Evolutionary conservation across 2,113 vertebrate genomes (phyloP).

Genomic region (Seriola rivoliana): DNA sequence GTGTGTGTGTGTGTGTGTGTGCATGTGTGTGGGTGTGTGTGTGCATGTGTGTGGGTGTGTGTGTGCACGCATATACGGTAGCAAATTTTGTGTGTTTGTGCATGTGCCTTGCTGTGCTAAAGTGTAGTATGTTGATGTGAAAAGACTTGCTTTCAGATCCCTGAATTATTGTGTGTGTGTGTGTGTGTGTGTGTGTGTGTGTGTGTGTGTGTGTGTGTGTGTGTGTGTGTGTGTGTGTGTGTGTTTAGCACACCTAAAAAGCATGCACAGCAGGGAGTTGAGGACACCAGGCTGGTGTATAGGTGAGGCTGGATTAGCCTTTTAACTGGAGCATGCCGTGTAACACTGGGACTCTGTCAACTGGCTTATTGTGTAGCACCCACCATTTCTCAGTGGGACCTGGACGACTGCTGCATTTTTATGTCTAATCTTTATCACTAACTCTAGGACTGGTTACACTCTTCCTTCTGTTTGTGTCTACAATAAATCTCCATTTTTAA

Average conservation of each 20-base stretch:
- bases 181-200: constrained; percentile 39
- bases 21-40: constrained; percentile 22
- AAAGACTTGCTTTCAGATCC: neutral
- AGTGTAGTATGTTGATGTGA: constrained; percentile 17
- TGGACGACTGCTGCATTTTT: neutral
- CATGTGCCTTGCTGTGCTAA: neutral
- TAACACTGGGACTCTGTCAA: constrained; percentile 34
- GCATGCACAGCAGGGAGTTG: constrained; percentile 34
- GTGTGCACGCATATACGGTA: neutral
- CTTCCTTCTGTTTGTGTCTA: constrained; percentile 3
- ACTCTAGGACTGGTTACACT: neutral
- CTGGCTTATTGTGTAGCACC: constrained; percentile 14
- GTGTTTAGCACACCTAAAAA: constrained; percentile 11
- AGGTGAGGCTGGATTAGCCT: constrained; percentile 52
- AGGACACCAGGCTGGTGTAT: constrained; percentile 5
- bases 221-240: constrained; percentile 32
- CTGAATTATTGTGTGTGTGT: neutral
- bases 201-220: constrained; percentile 9
- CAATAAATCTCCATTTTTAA: neutral
- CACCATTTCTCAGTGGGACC: neutral
- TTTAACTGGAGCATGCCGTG: constrained; percentile 47
- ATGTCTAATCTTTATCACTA: constrained; percentile 12
- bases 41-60: constrained; percentile 35
- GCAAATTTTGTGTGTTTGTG: neutral
- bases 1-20: constrained; percentile 30